Base-by-base conservation (phyloP, 1,140 invertebrate species). In the Cardiocondyla obscurior region DNA sequence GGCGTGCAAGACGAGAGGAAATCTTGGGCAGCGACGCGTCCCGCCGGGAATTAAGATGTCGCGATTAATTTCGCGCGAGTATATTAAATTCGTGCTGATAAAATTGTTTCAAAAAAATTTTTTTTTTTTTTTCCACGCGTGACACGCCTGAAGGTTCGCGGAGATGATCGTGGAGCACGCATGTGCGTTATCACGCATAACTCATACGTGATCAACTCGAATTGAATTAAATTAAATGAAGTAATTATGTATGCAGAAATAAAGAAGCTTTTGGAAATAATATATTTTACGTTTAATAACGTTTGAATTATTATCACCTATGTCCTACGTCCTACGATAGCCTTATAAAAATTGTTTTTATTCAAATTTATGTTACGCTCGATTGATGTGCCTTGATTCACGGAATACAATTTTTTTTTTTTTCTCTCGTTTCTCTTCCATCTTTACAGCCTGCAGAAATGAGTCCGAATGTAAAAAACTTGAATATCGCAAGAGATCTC, bases 401-500 rank as follows among this genome's bases (percentile, higher is more conserved):
- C 5, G 16, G 16, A 16, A 55, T 16, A 25, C n/a, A n/a, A n/a
- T n/a, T n/a, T 39, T 25, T 25, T 22, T 58, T 58, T 3, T 19
- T 33, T 33, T 2, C 6, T 30, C n/a, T n/a, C n/a, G n/a, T n/a
- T n/a, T n/a, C n/a, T 30, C 5, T 57, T 36, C 19, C 44, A 7
- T 33, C 16, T 51, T 65, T 28, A 51, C 36, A 51, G 58, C 12
- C 10, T 42, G 28, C 12, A 36, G 58, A 51, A 67, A 36, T 51
- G 12, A 51, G 12, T 19, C 25, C 25, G 22, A 39, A 51, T 39
- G 22, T 42, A 42, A 67, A n/a, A 67, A 77, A 25, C 49, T 28
- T 33, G 25, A 51, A 76, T 58, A 25, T 44, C 28, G 28, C 28
- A 36, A 46, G 72, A 33, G 65, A 49, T 67, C 74, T 39, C 16